Evolutionary conservation across 2,888 invertebrate genomes (phyloP).

Genomic region (Stegana nigrithorax): DNA sequence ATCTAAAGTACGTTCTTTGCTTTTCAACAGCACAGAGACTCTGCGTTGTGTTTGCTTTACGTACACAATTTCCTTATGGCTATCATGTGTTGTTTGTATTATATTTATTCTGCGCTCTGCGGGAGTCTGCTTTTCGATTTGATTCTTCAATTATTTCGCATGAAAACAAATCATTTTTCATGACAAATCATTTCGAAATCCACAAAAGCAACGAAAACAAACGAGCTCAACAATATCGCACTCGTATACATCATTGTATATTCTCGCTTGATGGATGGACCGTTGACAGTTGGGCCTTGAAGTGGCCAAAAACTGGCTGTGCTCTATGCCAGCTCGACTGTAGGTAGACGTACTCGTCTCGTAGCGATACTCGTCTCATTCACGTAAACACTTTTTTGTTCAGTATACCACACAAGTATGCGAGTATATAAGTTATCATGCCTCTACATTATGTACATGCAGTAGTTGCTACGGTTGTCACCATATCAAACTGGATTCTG

Average conservation of each 20-base stretch:
- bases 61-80: background rate
- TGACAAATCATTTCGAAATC: conserved; percentile 4
- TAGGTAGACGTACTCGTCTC: too few species aligned
- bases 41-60: background rate
- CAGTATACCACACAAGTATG: too few species aligned
- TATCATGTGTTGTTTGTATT: background rate
- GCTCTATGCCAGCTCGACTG: too few species aligned
- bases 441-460: too few species aligned
- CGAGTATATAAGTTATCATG: too few species aligned
- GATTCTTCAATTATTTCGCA: conserved; percentile 3
- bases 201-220: background rate
- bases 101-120: background rate
- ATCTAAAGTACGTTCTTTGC: background rate
- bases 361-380: too few species aligned
- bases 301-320: too few species aligned
- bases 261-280: background rate
- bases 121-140: background rate
- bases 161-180: conserved; percentile 13
- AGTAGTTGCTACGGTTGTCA: too few species aligned
- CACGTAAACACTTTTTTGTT: too few species aligned
- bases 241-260: background rate
- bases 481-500: too few species aligned
- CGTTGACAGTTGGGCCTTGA: background rate
- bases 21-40: too few species aligned
- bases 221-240: background rate